Evolutionary conservation across 2,888 invertebrate genomes (phyloP), one percentile per base, ranked within the genome.

Genomic region (Dysmachus trigonus): DNA sequence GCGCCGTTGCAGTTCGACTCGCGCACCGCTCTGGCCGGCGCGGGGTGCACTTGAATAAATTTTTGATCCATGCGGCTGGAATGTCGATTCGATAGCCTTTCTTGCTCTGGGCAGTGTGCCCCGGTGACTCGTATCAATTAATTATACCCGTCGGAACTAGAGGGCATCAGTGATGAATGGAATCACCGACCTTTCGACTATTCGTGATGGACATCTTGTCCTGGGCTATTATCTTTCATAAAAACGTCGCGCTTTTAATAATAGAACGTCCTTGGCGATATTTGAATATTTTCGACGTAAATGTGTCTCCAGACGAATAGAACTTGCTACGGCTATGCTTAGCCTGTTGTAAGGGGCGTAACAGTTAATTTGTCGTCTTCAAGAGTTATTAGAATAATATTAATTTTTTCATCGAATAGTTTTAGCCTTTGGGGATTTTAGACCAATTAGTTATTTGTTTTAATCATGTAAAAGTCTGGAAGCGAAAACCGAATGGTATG

Each of bases 41-140:
- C 72, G 72, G 15, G 30, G n/a, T 30, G 31, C 33, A 33, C 33
- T 73, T 77, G 47, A 47, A 77, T 47, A 7, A 77, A 47, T 27
- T 77, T 77, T 77, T 41, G 41, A 41, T 77, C 30, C 27, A 30
- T 77, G 27, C 22, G 47, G 13, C 47, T 22, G 47, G 47, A 77
- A 77, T 41, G 47, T n/a, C 41, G 41, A 41, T 27, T n/a, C 41
- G 41, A 41, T 27, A 35, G 47, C 47, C 15, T 41, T 41, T 15
- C 77, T 47, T 77, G 47, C 41, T 47, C 47, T 27, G 27, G 47
- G 77, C 77, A n/a, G 7, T 30, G 22, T 35, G 38, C 47, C 47
- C 41, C 47, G 27, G 27, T 77, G 41, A 77, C 30, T 77, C 47
- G 77, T 77, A 47, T 47, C 77, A 77, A 77, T 77, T 77, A 77